Percentiles rank a stretch among this genome's conserved stretches.
Conservation (phyloP, 2,888 invertebrate genomes). For the Aphidius colemani region DNA sequence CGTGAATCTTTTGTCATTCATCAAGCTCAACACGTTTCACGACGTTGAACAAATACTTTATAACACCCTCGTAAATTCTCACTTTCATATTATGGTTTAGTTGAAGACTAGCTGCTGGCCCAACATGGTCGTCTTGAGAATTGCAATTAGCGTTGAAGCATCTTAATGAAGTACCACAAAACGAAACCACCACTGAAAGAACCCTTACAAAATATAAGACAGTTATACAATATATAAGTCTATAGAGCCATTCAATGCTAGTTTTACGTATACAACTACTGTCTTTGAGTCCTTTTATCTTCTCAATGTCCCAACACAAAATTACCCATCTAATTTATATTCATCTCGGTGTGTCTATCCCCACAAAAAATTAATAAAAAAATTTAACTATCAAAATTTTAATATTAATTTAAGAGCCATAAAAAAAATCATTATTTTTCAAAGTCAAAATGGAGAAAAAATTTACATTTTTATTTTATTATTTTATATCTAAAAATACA, state of each 20-base stretch:
- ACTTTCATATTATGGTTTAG: constrained; percentile 17
- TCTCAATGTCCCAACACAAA: too few relatives aligned
- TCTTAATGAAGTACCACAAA: constrained; percentile 36
- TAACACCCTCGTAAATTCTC: constrained; percentile 30
- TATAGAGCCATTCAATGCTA: constrained; percentile 21
- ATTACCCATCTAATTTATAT: too few relatives aligned
- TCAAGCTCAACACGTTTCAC: not conserved
- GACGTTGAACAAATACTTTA: constrained; percentile 29
- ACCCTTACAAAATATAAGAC: constrained; percentile 20
- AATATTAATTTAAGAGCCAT: too few relatives aligned
- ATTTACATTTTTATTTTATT: too few relatives aligned
- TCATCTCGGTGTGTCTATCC: too few relatives aligned
- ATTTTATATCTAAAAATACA: too few relatives aligned
- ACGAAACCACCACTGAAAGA: constrained; percentile 29
- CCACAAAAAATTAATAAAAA: too few relatives aligned
- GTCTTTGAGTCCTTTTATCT: too few relatives aligned
- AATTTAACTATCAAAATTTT: too few relatives aligned
- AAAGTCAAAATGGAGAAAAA: too few relatives aligned
- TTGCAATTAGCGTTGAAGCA: constrained; percentile 36
- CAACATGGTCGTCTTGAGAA: constrained; percentile 32
- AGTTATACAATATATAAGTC: constrained; percentile 17
- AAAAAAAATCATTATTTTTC: too few relatives aligned
- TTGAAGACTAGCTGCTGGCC: constrained; percentile 3
- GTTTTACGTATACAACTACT: not conserved
- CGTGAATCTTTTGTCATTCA: too few relatives aligned